phyloP scores from a whole-genome alignment of 2,797 vertebrate genomes.

The Megalops cyprinoides region DNA sequence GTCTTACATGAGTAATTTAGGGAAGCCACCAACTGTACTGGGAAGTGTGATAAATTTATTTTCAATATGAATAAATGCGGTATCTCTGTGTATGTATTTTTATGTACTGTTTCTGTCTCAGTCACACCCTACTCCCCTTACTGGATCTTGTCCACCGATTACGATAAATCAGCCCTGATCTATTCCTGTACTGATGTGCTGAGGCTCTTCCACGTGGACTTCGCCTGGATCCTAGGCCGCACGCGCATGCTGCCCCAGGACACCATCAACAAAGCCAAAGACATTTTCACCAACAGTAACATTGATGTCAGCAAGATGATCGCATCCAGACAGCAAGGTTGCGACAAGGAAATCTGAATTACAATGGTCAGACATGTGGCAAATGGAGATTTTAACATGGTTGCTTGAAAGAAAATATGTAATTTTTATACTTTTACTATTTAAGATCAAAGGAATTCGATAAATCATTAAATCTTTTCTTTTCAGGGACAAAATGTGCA shows the following conservation, averaged over 20 bases:
- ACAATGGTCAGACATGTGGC: conserved; percentile 20
- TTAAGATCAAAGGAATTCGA: not conserved
- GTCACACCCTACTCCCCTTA: conserved; percentile 85
- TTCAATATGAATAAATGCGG: not conserved
- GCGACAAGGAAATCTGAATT: conserved; percentile 66
- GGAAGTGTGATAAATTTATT: not conserved
- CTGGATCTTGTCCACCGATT: conserved; percentile 90
- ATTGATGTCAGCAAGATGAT: conserved; percentile 81
- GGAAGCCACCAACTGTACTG: not conserved
- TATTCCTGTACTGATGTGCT: conserved; percentile 88
- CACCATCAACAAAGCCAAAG: conserved; percentile 72
- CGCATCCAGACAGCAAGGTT: conserved; percentile 77
- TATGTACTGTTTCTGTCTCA: conserved; percentile 48
- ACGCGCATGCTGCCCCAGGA: conserved; percentile 74
- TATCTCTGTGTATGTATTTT: not conserved
- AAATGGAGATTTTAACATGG: not conserved
- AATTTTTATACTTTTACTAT: not conserved
- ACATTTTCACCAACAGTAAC: conserved; percentile 76
- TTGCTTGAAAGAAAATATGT: not conserved
- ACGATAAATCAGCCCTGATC: conserved; percentile 80
- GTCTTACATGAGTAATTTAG: not conserved
- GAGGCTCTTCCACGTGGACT: conserved; percentile 84
- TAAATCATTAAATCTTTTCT: not conserved
- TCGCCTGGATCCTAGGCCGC: conserved; percentile 86
- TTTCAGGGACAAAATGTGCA: not conserved